A percentile compares a stretch with the other conserved stretches of the same genome.
Conservation (phyloP, 2,888 invertebrate genomes). For the Diabrotica balteata region DNA sequence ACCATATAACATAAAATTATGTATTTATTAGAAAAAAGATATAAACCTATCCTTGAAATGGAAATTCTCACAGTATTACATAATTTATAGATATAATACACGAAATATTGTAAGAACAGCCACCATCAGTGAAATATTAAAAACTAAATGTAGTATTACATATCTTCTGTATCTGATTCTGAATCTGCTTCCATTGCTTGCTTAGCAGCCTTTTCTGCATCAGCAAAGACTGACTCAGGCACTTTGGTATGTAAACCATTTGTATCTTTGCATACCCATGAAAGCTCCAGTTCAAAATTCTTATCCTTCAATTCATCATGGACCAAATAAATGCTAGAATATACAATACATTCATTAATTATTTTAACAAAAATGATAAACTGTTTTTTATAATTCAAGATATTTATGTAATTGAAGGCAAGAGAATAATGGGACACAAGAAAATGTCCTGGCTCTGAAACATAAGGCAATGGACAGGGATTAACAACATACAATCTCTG, state of each 20-base stretch:
- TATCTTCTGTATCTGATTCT: slow-evolving; percentile 81
- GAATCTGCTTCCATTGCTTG: slow-evolving; percentile 89
- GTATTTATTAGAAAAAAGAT: background rate
- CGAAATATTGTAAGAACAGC: background rate
- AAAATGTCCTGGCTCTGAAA: too few relatives aligned
- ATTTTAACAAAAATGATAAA: too few relatives aligned
- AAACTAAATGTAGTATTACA: slow-evolving; percentile 59
- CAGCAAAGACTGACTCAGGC: slow-evolving; percentile 75
- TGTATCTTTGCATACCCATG: slow-evolving; percentile 88
- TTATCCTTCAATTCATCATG: slow-evolving; percentile 96
- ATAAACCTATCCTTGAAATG: background rate
- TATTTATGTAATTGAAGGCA: too few relatives aligned
- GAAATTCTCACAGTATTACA: background rate
- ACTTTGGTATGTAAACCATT: slow-evolving; percentile 83
- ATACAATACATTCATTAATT: background rate
- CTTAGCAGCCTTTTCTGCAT: slow-evolving; percentile 89
- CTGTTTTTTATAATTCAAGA: too few relatives aligned
- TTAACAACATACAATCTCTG: too few relatives aligned
- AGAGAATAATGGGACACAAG: too few relatives aligned
- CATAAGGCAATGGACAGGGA: too few relatives aligned
- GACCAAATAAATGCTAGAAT: slow-evolving; percentile 81
- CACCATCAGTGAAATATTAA: slow-evolving; percentile 1
- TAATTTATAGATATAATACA: too few relatives aligned
- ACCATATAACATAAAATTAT: too few relatives aligned
- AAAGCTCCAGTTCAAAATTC: slow-evolving; percentile 93